A percentile compares a stretch with the other conserved stretches of the same genome.
phyloP scores from a whole-genome alignment of 2,113 vertebrate species.

The Microcebus lehilahytsara region DNA sequence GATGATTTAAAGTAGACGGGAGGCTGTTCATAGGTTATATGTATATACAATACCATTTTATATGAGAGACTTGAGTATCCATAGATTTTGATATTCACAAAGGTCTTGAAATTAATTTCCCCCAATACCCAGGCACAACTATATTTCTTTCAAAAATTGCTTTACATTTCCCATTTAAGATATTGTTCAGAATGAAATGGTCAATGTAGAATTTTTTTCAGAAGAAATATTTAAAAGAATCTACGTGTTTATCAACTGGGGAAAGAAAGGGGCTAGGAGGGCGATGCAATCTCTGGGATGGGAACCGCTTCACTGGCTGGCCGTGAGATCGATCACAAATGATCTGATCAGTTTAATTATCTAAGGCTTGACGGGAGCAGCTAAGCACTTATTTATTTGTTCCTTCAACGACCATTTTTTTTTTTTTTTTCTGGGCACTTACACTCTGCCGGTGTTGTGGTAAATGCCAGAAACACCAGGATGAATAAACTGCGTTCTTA shows the following conservation, averaged over 20 bases:
- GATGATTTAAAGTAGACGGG: not conserved
- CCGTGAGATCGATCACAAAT: not conserved
- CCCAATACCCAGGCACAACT: not conserved
- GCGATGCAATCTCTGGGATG: not conserved
- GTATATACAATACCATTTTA: not conserved
- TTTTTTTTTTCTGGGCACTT: not conserved
- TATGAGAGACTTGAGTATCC: not conserved
- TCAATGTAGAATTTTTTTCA: not conserved
- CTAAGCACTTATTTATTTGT: not conserved
- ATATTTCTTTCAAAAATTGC: not conserved
- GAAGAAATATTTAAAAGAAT: not conserved
- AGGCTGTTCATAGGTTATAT: not conserved
- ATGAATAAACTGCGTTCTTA: not conserved
- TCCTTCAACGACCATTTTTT: not conserved
- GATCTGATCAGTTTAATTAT: not conserved
- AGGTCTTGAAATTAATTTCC: not conserved
- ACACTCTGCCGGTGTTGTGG: not conserved
- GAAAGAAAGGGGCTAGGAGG: not conserved
- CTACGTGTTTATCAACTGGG: not conserved
- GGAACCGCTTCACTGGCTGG: not conserved
- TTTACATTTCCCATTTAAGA: not conserved
- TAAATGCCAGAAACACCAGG: not conserved
- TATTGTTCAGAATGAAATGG: constrained; percentile 27
- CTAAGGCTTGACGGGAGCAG: not conserved
- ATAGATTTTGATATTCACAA: not conserved